Evolutionary conservation across 2,888 invertebrate genomes (phyloP).

Genomic region (Philereme transversata): DNA sequence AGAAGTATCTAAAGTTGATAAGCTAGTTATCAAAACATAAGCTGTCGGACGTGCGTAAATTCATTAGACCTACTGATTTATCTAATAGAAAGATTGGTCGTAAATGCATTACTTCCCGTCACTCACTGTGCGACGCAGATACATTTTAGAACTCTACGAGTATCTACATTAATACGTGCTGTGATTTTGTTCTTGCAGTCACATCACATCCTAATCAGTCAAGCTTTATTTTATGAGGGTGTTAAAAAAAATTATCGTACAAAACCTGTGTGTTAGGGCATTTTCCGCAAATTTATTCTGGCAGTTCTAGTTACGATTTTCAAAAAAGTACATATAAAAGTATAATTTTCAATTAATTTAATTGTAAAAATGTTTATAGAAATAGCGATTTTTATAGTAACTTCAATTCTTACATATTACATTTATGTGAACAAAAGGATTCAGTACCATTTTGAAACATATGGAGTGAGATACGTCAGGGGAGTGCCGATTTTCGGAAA

Average conservation of each 20-base stretch:
- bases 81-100: not conserved
- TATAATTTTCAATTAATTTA: no score
- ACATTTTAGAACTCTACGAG: not conserved
- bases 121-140: not conserved
- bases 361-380: conserved; percentile 13
- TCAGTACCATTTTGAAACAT: conserved; percentile 23
- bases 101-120: not conserved
- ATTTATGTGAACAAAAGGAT: conserved; percentile 31
- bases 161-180: not conserved
- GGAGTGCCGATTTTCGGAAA: conserved; percentile 59
- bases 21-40: not conserved
- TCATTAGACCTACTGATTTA: not conserved
- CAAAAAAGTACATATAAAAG: no score
- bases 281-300: no score
- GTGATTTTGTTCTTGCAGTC: no score
- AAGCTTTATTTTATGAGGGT: no score
- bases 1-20: no score
- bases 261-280: no score
- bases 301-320: no score
- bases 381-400: conserved; percentile 15
- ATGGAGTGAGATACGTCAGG: conserved; percentile 36
- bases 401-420: conserved; percentile 20
- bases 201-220: no score
- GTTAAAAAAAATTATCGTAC: no score
- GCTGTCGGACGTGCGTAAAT: not conserved